phyloP scores from a whole-genome alignment of 37 sponge, comb jelly and placozoan genomes.

The Theonella swinhoei region DNA sequence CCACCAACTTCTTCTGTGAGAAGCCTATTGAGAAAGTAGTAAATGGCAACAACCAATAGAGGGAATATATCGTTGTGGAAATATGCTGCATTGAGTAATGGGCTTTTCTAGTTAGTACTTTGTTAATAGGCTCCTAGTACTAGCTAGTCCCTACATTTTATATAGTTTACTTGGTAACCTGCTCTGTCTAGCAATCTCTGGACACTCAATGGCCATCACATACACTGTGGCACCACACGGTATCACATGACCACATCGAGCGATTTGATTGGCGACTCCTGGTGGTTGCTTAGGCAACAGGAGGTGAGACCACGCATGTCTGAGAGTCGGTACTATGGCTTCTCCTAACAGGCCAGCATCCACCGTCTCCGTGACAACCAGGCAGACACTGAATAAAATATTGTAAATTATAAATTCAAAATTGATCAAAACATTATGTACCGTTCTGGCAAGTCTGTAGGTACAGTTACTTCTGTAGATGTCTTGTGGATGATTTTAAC shows the following conservation, averaged over 20 bases:
- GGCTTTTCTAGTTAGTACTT: too few species aligned
- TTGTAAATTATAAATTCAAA: neutral
- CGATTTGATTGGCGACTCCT: neutral
- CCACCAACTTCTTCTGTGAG: conserved; percentile 6
- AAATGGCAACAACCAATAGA: neutral
- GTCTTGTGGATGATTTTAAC: conserved; percentile 29
- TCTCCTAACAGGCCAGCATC: conserved; percentile 82
- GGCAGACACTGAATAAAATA: conserved; percentile 36
- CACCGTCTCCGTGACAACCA: conserved; percentile 79
- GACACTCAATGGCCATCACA: conserved; percentile 54
- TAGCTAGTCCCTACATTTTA: neutral
- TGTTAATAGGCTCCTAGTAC: too few species aligned
- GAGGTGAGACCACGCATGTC: conserved; percentile 73
- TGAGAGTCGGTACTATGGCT: conserved; percentile 57
- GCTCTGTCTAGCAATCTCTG: conserved; percentile 50
- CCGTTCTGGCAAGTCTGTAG: conserved; percentile 46
- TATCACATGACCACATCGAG: conserved; percentile 55
- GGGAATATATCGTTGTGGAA: neutral
- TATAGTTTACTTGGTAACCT: conserved; percentile 22
- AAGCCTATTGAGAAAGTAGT: conserved; percentile 24
- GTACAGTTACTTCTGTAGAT: conserved; percentile 45
- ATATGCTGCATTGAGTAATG: neutral
- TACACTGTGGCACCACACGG: conserved; percentile 73
- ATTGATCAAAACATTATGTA: neutral
- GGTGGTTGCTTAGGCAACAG: conserved; percentile 20